Conservation (phyloP, 2,797 vertebrate genomes). For the Enteromius radiatus region DNA sequence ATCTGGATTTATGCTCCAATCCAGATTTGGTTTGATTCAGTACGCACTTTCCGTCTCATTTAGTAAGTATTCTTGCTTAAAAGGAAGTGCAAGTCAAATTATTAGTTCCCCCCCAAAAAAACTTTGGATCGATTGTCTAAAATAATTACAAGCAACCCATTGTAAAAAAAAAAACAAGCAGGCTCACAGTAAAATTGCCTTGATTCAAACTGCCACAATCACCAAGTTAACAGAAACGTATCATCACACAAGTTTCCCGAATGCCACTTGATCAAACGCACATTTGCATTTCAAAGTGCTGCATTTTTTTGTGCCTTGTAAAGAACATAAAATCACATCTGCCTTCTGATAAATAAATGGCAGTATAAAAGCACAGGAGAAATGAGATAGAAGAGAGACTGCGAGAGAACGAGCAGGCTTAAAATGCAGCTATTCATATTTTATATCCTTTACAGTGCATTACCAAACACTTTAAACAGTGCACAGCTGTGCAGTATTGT, state of each 20-base stretch:
- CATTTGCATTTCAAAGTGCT: slow-evolving; percentile 83
- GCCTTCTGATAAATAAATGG: slow-evolving; percentile 80
- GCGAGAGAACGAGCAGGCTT: slow-evolving; percentile 63
- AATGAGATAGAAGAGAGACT: slow-evolving; percentile 63
- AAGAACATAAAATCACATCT: slow-evolving; percentile 82
- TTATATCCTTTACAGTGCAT: slow-evolving; percentile 80
- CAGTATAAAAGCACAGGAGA: slow-evolving; percentile 66
- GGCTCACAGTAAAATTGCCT: slow-evolving; percentile 29
- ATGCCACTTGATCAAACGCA: slow-evolving; percentile 75
- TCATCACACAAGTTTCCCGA: slow-evolving; percentile 63
- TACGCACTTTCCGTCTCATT: background rate
- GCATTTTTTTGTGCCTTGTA: slow-evolving; percentile 73
- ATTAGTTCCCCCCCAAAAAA: background rate
- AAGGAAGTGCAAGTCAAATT: slow-evolving; percentile 13
- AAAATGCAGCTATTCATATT: slow-evolving; percentile 76
- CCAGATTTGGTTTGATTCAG: background rate
- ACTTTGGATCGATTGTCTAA: slow-evolving; percentile 9
- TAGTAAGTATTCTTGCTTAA: background rate
- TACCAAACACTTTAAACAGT: slow-evolving; percentile 77
- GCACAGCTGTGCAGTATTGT: slow-evolving; percentile 74
- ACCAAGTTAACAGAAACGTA: slow-evolving; percentile 61
- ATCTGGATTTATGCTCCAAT: background rate
- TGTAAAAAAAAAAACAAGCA: slow-evolving; percentile 33
- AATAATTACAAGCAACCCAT: slow-evolving; percentile 42
- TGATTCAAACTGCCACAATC: slow-evolving; percentile 40